These are phyloP conservation scores for Dryomyza anilis DNA, from an alignment of 2,888 invertebrate genomes.

Conservation along the genomic window DNA sequence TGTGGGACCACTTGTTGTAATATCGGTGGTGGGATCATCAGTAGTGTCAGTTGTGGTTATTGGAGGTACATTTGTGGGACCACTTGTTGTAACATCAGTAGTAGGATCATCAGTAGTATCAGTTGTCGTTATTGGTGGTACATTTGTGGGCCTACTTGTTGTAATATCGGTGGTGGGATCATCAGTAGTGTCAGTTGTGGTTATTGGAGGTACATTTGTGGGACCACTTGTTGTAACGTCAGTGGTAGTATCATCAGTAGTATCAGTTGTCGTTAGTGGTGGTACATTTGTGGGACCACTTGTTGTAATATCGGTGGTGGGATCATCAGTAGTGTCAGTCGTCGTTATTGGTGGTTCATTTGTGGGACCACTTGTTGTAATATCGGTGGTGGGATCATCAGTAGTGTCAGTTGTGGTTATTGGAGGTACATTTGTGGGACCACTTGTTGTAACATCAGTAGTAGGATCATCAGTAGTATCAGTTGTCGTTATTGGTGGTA, in stretches of 20 bases:
- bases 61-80: no score
- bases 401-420: background rate
- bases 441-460: background rate
- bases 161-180: background rate
- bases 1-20: no score
- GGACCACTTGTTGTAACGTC: background rate
- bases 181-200: background rate
- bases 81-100: background rate
- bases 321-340: background rate
- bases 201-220: background rate
- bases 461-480: background rate
- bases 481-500: background rate
- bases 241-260: background rate
- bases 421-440: background rate
- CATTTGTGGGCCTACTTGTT: background rate
- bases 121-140: background rate
- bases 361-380: background rate
- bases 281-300: background rate
- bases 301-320: background rate
- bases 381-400: background rate
- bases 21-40: no score
- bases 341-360: background rate
- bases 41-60: no score
- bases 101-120: background rate
- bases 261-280: background rate